Conservation (phyloP, 2,113 vertebrate species). For the Cynoglossus semilaevis region DNA sequence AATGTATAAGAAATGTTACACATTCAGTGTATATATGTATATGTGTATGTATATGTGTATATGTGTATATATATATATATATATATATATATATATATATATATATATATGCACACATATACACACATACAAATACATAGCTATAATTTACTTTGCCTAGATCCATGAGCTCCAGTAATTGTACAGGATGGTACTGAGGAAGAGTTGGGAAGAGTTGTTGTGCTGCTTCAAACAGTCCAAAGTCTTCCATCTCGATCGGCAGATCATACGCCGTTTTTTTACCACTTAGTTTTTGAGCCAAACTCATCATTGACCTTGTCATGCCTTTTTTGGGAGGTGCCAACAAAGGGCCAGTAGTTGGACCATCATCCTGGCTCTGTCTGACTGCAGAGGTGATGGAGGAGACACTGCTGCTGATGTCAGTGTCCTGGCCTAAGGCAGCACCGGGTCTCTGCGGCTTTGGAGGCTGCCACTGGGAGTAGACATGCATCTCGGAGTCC, state of each 20-base stretch:
- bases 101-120: background rate
- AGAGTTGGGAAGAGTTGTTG: slow-evolving; percentile 90
- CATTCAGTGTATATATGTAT: background rate
- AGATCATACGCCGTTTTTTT: slow-evolving; percentile 86
- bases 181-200: slow-evolving; percentile 96
- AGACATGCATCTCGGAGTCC: slow-evolving; percentile 99
- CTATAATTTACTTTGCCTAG: slow-evolving; percentile 84
- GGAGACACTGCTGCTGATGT: slow-evolving; percentile 79
- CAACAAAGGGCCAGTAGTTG: slow-evolving; percentile 55
- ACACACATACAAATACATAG: too few species aligned
- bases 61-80: background rate
- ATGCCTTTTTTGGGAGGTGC: slow-evolving; percentile 82
- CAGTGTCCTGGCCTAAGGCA: slow-evolving; percentile 59
- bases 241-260: slow-evolving; percentile 89
- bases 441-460: slow-evolving; percentile 65
- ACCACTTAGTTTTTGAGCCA: slow-evolving; percentile 95
- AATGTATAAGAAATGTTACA: too few species aligned
- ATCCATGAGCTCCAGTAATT: slow-evolving; percentile 96
- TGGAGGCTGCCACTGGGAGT: slow-evolving; percentile 95
- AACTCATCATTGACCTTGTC: slow-evolving; percentile 91
- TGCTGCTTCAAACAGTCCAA: slow-evolving; percentile 94
- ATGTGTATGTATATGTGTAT: background rate
- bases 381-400: slow-evolving; percentile 83
- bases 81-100: background rate
- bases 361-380: slow-evolving; percentile 79